Percentiles rank a stretch among this genome's conserved stretches.
These are phyloP conservation scores for Schrankia costaestrigalis DNA, from an alignment of 2,888 invertebrate species.

Conservation along the genomic window DNA sequence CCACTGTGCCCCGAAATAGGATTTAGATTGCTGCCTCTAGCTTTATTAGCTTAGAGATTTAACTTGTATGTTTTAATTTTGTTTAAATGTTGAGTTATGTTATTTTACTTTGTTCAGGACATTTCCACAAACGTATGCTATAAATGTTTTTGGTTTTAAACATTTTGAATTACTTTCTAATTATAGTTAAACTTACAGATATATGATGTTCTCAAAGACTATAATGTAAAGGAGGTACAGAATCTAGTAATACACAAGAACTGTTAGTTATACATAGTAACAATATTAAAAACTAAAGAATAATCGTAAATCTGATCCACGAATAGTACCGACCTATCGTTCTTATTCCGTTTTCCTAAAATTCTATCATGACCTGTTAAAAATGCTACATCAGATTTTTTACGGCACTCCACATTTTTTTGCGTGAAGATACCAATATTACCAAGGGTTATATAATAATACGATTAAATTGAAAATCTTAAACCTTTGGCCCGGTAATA, in stretches of 20 bases:
- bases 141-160: background rate
- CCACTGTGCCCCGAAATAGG: slow-evolving; percentile 19
- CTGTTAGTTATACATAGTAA: too few relatives aligned
- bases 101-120: background rate
- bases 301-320: too few relatives aligned
- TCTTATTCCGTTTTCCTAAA: too few relatives aligned
- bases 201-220: too few relatives aligned
- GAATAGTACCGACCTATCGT: too few relatives aligned
- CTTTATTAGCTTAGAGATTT: slow-evolving; percentile 22
- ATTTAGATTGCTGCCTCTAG: slow-evolving; percentile 25
- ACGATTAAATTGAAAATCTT: slow-evolving; percentile 72
- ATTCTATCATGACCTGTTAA: slow-evolving; percentile 34
- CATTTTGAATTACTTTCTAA: too few relatives aligned
- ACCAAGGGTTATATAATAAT: slow-evolving; percentile 63
- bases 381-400: slow-evolving; percentile 30
- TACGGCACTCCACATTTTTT: slow-evolving; percentile 30
- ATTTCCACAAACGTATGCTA: background rate
- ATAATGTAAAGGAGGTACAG: too few relatives aligned
- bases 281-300: too few relatives aligned
- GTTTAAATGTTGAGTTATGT: background rate
- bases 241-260: too few relatives aligned
- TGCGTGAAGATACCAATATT: slow-evolving; percentile 52
- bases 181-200: too few relatives aligned
- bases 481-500: slow-evolving; percentile 64
- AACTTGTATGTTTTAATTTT: slow-evolving; percentile 10